Conservation (phyloP, 2,797 vertebrate species). For the Acrocephalus scirpaceus region DNA sequence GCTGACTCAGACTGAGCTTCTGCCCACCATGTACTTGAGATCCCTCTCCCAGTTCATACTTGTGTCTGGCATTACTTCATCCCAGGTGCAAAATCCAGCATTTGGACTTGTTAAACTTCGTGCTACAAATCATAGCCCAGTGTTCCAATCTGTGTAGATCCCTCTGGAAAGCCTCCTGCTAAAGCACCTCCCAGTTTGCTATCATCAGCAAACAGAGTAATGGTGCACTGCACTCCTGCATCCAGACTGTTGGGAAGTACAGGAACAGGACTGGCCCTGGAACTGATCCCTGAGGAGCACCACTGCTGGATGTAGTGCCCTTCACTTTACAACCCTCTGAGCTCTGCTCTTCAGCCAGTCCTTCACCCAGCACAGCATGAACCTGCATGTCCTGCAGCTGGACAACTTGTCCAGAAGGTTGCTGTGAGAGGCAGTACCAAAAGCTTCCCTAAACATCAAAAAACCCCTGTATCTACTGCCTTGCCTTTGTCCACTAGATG, state of each 20-base stretch:
- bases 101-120: background rate
- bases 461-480: background rate
- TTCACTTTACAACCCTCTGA: background rate
- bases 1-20: background rate
- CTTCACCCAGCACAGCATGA: background rate
- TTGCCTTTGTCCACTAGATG: background rate
- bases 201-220: background rate
- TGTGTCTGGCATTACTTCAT: background rate
- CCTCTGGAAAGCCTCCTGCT: background rate
- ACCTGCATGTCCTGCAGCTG: background rate
- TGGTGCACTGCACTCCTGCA: background rate
- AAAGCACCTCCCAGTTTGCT: background rate
- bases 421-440: background rate
- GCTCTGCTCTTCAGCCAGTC: background rate
- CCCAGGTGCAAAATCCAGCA: rapidly evolving
- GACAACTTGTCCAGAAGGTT: background rate
- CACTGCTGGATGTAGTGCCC: rapidly evolving
- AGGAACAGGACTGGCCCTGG: background rate
- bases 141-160: background rate
- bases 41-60: background rate
- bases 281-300: background rate
- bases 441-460: background rate
- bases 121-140: rapidly evolving
- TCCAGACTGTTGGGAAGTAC: rapidly evolving
- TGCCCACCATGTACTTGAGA: background rate